Base-by-base conservation (phyloP, 2,888 invertebrate genomes). In the Drosophila nigricruria region DNA sequence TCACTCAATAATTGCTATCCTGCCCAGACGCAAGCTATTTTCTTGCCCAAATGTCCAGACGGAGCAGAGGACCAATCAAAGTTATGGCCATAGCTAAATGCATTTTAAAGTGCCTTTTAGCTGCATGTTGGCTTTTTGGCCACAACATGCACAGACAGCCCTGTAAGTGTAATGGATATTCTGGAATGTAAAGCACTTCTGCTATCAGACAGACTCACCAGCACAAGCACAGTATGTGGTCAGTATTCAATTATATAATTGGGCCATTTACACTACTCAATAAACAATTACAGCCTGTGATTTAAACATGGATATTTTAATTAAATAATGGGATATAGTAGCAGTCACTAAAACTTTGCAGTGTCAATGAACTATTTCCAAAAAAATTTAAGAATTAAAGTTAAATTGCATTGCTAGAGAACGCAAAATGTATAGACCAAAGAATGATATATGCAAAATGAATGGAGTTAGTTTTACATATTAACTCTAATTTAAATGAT, bases 1-100 rank as follows among this genome's bases (percentile, higher is more conserved):
- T 56, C 59, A 70, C 58, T 49, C 52, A 65, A 72, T 70, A 66
- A 79, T 71, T 70, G 65, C 69, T 62, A 9, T 53, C 45, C 14
- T n/a, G 40, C 40, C 25, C 70, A 68, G 63, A 3, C 30, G 53
- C 34, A 53, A 45, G 9, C 27, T 56, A 9, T 16, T 36, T 9
- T 16, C 52, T 52, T 23, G 58, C 38, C 40, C 70, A 54, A 70
- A 52, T 66, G 47, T 8, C 8, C 49, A 56, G 20, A 52, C 6
- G 23, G 20, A 32, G 23, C 59, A 32, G 43, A 61, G 54, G 32
- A 49, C 38, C 16, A 42, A 30, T 45, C 27, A 14, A 27, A 50
- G 23, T 56, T 20, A 30, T 25, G 16, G 9, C 20, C 10, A 50
- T 20, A 42, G 14, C 20, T 27, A 43, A 20, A 45, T n/a, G 18